These are phyloP conservation scores for Sesamia nonagrioides DNA, from an alignment of 1,140 invertebrate genomes.

Conservation along the genomic window DNA sequence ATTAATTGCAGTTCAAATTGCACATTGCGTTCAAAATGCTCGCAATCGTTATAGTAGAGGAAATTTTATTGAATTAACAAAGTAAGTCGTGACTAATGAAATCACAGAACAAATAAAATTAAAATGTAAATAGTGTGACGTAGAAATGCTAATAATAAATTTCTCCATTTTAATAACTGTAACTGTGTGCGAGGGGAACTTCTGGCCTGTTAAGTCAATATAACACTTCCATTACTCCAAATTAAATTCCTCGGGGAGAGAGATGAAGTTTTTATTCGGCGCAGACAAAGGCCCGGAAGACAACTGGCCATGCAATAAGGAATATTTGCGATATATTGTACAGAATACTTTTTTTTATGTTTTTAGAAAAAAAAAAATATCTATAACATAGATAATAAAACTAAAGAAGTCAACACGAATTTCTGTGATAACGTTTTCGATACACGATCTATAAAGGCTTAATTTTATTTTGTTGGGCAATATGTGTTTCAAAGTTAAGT, in stretches of 20 bases:
- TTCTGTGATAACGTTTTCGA: too few relatives aligned
- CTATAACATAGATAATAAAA: not conserved
- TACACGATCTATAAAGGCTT: not conserved
- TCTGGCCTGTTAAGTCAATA: slow-evolving; percentile 87
- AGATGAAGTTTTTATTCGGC: slow-evolving; percentile 86
- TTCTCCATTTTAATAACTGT: slow-evolving; percentile 88
- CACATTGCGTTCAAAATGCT: slow-evolving; percentile 50
- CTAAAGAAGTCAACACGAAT: too few relatives aligned
- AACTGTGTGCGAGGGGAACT: slow-evolving; percentile 79
- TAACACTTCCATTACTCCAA: slow-evolving; percentile 87
- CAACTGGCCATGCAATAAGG: slow-evolving; percentile 66
- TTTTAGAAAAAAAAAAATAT: too few relatives aligned
- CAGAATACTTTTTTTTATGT: not conserved
- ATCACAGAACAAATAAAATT: slow-evolving; percentile 87
- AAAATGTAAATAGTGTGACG: slow-evolving; percentile 86
- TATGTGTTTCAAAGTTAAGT: not conserved
- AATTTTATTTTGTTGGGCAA: not conserved
- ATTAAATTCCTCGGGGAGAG: slow-evolving; percentile 86
- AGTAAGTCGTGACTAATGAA: slow-evolving; percentile 83
- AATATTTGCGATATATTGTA: not conserved
- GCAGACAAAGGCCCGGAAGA: slow-evolving; percentile 81
- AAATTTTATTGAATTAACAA: slow-evolving; percentile 76
- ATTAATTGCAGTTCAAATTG: slow-evolving; percentile 58
- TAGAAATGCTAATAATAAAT: slow-evolving; percentile 87
- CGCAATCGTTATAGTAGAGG: slow-evolving; percentile 59